Conservation (phyloP, 2,113 vertebrate species). For the Pyrgilauda ruficollis region DNA sequence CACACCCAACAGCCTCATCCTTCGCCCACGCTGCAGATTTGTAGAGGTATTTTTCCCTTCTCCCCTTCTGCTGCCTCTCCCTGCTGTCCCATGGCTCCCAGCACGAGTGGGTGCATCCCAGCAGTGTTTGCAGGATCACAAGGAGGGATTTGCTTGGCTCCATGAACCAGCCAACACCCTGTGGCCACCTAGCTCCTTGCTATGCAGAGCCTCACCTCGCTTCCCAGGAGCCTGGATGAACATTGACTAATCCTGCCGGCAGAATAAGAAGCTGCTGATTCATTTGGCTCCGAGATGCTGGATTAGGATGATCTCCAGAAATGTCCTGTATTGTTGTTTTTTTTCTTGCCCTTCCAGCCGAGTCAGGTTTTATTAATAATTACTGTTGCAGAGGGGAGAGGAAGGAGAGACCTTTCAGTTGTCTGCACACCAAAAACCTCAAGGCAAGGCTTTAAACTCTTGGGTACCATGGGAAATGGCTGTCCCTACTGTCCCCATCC, state of each 20-base stretch:
- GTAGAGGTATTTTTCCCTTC: background rate
- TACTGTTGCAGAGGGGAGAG: background rate
- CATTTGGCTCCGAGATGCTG: background rate
- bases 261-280: background rate
- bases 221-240: background rate
- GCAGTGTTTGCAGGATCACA: accelerated
- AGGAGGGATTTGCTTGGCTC: background rate
- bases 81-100: background rate
- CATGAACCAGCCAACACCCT: background rate
- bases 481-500: background rate
- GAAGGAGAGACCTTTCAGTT: background rate
- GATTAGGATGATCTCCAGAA: background rate
- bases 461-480: accelerated
- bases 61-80: background rate
- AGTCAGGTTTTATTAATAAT: background rate
- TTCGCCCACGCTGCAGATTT: background rate
- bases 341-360: background rate
- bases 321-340: background rate
- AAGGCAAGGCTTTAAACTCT: background rate
- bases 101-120: background rate
- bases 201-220: background rate
- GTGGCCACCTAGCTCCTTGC: background rate
- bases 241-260: background rate
- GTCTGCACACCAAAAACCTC: background rate
- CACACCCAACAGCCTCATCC: background rate